Evolutionary conservation across 1,140 invertebrate genomes (phyloP).

Genomic region (Trachymyrmex septentrionalis): DNA sequence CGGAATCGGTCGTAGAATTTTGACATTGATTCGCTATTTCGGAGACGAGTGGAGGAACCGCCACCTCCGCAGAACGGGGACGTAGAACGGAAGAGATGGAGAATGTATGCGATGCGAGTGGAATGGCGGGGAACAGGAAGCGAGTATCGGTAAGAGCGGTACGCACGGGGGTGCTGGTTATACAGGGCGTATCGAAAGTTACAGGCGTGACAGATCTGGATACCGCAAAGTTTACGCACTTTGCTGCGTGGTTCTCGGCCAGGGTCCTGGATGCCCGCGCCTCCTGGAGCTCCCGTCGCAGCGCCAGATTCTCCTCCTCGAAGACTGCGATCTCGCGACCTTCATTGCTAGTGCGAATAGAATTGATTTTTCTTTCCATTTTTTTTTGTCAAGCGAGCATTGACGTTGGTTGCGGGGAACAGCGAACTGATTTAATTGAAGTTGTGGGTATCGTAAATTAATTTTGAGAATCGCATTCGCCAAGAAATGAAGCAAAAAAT

Average conservation of each 20-base stretch:
- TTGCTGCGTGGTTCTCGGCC: constrained; percentile 81
- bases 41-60: constrained; percentile 12
- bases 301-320: constrained; percentile 84
- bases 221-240: constrained; percentile 84
- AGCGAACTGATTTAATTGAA: neutral
- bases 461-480: neutral
- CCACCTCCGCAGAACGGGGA: constrained; percentile 54
- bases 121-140: constrained; percentile 43
- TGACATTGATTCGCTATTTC: constrained; percentile 31
- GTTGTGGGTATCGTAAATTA: neutral
- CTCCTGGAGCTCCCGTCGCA: constrained; percentile 85
- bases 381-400: neutral
- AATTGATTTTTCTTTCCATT: constrained; percentile 62
- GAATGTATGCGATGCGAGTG: constrained; percentile 12
- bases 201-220: constrained; percentile 79
- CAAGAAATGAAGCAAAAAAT: neutral
- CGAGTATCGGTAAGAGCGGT: constrained; percentile 76
- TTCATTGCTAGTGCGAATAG: constrained; percentile 80
- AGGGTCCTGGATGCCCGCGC: constrained; percentile 81
- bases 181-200: constrained; percentile 80
- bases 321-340: constrained; percentile 85
- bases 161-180: constrained; percentile 85
- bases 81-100: constrained; percentile 49
- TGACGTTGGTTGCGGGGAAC: neutral
- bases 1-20: neutral